phyloP scores from a whole-genome alignment of 1,140 invertebrate genomes.

The Platyscapa corneri region DNA sequence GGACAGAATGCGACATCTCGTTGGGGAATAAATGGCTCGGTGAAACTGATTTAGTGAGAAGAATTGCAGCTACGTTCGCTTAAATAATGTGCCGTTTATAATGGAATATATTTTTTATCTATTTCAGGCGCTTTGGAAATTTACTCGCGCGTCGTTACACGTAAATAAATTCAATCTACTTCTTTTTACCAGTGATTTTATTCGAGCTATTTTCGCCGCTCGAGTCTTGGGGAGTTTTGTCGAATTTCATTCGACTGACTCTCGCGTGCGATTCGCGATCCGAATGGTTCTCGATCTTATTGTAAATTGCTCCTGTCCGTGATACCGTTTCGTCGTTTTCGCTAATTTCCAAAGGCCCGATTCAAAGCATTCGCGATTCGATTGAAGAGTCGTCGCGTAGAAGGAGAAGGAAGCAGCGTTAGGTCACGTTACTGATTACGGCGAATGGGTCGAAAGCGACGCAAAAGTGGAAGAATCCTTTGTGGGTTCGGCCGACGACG shows the following conservation, averaged over 20 bases:
- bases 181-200: conserved; percentile 1
- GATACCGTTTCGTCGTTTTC: too few species aligned
- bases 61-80: background rate
- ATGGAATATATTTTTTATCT: background rate
- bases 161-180: conserved; percentile 8
- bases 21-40: conserved; percentile 5
- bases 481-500: background rate
- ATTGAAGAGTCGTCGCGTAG: too few species aligned
- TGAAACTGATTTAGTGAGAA: conserved; percentile 10
- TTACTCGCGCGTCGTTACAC: background rate
- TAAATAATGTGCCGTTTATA: conserved; percentile 10
- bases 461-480: background rate
- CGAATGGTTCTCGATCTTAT: background rate
- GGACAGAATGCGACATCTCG: background rate
- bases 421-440: too few species aligned
- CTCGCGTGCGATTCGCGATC: background rate
- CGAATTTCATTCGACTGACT: background rate
- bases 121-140: background rate
- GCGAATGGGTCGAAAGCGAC: conserved; percentile 56
- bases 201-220: background rate
- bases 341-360: background rate
- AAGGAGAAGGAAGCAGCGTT: background rate
- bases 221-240: background rate
- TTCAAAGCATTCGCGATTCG: background rate
- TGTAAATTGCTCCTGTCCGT: background rate